Base-by-base conservation (phyloP, 2,797 vertebrate species). In the Danio kyathit region DNA sequence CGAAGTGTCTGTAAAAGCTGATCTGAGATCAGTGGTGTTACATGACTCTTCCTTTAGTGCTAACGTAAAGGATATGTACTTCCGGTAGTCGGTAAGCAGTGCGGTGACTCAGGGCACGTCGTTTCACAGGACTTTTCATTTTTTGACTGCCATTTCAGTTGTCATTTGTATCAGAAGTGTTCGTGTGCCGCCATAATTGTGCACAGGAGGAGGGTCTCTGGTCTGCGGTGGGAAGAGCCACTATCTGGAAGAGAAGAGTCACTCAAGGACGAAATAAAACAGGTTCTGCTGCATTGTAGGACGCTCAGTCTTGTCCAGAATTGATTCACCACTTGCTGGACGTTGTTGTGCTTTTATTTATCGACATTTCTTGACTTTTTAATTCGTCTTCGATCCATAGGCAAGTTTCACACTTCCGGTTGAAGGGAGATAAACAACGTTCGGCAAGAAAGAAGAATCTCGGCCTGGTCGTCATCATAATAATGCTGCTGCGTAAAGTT, bases 401-500 rank as follows among this genome's bases (percentile, higher is more conserved):
- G 16, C 9, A 17, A 40, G 16, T 12, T 56, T 41, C 14, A 19
- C 51, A 59, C 41, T 77, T 77, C 17, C 40, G 41, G 21, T 41
- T 14, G 6, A 11, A n/a, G 11, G 7, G 56, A 65, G 13, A 16
- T 75, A 59, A 60, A 66, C 56, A 72, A 6, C 48, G 7, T 16
- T 46, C 13, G 6, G 48, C 60, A 61, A 51, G 19, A 64, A 72
- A 13, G 1, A 13, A 52, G 21, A 19, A 16, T 52, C 17, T 41
- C 16, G 59, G n/a, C 13, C 69, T 8, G 52, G 3, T 29, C 29
- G 49, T 11, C 44, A 48, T 29, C 17, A 5, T 29, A 38, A 78
- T 64, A 70, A 89, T 89, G 86, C 40, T 89, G 57, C 51, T 87
- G 17, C 43, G 84, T 17, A 85, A 81, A 77, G 84, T 87, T 11